phyloP scores from a whole-genome alignment of 1,140 invertebrate species.

The Drosophila setifemur region DNA sequence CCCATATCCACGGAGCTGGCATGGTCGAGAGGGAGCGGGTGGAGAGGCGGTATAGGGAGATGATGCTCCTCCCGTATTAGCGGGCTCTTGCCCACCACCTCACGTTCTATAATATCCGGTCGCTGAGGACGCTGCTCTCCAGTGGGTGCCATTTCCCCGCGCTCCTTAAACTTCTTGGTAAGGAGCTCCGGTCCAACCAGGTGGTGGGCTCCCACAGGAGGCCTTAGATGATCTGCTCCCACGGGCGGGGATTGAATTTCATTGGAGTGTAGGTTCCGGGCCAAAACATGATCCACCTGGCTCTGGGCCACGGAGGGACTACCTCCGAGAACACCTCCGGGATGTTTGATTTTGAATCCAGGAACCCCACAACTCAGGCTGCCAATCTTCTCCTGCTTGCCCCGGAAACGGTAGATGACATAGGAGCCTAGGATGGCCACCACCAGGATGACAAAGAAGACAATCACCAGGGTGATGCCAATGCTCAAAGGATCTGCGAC shows the following conservation, averaged over 20 bases:
- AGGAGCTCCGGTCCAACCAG: conserved; percentile 90
- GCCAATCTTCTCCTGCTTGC: conserved; percentile 91
- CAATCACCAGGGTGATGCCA: conserved; percentile 95
- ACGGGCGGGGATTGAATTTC: conserved; percentile 78
- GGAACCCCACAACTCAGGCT: conserved; percentile 83
- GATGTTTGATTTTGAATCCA: conserved; percentile 86
- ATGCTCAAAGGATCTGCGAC: conserved; percentile 93
- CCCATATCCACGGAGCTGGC: conserved; percentile 86
- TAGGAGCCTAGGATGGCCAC: conserved; percentile 95
- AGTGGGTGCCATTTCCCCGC: conserved; percentile 86
- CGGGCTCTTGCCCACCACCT: conserved; percentile 91
- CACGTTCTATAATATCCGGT: conserved; percentile 96
- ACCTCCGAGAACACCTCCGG: conserved; percentile 84
- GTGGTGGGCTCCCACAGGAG: conserved; percentile 83
- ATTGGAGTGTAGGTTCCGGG: conserved; percentile 80
- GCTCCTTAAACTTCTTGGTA: conserved; percentile 94
- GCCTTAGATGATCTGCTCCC: conserved; percentile 39
- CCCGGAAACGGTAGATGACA: conserved; percentile 92
- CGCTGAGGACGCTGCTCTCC: conserved; percentile 88
- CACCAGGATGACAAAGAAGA: conserved; percentile 95
- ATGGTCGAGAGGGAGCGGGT: conserved; percentile 87
- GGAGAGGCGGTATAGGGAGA: conserved; percentile 86
- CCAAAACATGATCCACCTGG: conserved; percentile 84
- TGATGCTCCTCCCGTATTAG: conserved; percentile 89
- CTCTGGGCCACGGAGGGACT: conserved; percentile 83